Evolutionary conservation across 92 coral and sea anemone species (phyloP).

Genomic region (Zoanthus solanderi): DNA sequence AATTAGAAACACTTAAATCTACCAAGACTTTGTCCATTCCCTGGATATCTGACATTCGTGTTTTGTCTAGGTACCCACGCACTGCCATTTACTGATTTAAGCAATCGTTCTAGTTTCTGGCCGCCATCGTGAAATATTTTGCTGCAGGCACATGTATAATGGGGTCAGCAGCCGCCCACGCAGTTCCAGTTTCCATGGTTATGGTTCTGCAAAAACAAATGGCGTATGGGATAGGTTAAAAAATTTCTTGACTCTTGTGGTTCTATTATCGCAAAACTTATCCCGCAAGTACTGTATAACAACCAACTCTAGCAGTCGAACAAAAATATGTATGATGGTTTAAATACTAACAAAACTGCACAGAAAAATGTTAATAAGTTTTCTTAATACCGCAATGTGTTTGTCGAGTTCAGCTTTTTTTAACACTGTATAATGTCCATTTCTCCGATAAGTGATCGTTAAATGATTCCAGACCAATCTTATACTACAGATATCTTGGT

Average conservation of each 20-base stretch:
- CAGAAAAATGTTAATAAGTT: background rate
- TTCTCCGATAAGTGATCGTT: background rate
- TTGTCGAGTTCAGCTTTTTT: background rate
- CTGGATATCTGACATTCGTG: background rate
- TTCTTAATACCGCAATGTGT: no score
- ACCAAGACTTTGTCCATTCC: background rate
- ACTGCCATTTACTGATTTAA: constrained; percentile 11
- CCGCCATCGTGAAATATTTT: constrained; percentile 27
- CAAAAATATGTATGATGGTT: no score
- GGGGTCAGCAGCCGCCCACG: background rate
- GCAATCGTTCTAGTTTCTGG: background rate
- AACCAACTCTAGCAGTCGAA: background rate
- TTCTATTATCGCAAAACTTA: constrained; percentile 12
- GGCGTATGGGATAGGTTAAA: background rate
- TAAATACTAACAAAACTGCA: background rate
- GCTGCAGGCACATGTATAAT: constrained; percentile 20
- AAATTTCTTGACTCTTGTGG: background rate
- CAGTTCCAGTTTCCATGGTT: constrained; percentile 36
- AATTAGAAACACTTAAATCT: constrained; percentile 11
- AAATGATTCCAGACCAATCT: background rate
- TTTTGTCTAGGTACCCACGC: constrained; percentile 14
- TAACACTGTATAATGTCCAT: background rate
- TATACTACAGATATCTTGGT: background rate
- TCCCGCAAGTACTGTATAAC: background rate
- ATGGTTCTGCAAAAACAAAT: constrained; percentile 30